phyloP scores from a whole-genome alignment of 1,140 invertebrate species.

The Scaptomyza pallida region DNA sequence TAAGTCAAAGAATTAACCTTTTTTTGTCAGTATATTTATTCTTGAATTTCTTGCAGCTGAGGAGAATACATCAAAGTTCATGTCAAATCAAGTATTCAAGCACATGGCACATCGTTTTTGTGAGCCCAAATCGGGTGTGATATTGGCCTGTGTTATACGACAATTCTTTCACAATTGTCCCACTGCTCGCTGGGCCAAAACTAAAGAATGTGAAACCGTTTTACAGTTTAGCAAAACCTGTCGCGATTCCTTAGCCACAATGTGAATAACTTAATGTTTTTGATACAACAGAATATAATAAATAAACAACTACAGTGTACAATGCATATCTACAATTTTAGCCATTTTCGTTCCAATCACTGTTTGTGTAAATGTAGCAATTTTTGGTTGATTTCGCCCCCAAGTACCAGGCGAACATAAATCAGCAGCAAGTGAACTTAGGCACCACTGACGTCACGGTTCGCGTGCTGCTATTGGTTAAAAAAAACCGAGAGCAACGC shows the following conservation, averaged over 20 bases:
- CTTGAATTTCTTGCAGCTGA: conserved; percentile 40
- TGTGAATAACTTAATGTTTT: conserved; percentile 23
- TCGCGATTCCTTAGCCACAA: conserved; percentile 51
- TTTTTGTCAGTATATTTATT: background rate
- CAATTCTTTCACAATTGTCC: conserved; percentile 76
- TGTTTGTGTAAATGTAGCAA: too few relatives aligned
- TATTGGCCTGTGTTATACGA: conserved; percentile 66
- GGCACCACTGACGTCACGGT: too few relatives aligned
- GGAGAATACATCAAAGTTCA: conserved; percentile 50
- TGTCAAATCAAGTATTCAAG: conserved; percentile 53
- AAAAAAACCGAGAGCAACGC: too few relatives aligned
- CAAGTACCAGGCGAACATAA: too few relatives aligned
- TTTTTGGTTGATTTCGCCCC: too few relatives aligned
- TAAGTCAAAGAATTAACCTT: background rate
- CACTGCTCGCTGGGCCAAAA: conserved; percentile 56
- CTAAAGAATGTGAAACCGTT: conserved; percentile 50
- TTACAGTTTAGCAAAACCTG: conserved; percentile 62
- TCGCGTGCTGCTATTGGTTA: too few relatives aligned
- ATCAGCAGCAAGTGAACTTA: too few relatives aligned
- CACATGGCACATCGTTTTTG: conserved; percentile 45
- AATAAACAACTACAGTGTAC: background rate
- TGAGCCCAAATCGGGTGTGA: conserved; percentile 58
- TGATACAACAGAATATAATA: background rate
- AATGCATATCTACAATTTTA: too few relatives aligned
- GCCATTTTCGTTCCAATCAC: too few relatives aligned